Base-by-base conservation (phyloP, 2,113 vertebrate species). In the Elephantulus edwardii region DNA sequence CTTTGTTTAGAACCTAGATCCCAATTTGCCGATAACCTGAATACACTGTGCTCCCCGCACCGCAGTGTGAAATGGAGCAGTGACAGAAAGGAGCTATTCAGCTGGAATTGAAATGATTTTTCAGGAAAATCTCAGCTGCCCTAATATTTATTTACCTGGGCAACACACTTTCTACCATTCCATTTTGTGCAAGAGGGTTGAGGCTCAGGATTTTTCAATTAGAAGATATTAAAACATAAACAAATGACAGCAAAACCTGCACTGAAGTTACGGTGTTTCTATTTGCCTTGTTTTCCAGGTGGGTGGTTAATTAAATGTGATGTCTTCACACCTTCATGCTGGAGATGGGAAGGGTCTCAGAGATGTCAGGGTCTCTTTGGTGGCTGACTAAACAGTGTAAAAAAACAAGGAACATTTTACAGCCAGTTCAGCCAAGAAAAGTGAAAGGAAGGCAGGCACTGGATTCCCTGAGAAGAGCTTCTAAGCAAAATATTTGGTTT, bases 171-270 rank as follows among this genome's bases (percentile, higher is more conserved):
- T 96, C 95, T 94, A 35, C 86, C 91, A 91, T 86, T 93, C 92
- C 93, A 74, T 84, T 93, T 64, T 93, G 92, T 97, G 52, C 95
- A 76, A 95, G 86, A 96, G 92, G 2, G 0, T 91, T 90, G 85
- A 90, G 94, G 83, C 95, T 94, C 92, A 94, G 75, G 95, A 92
- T 92, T 97, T 97, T 96, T 97, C 95, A 96, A 92, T 96, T 95
- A 86, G 9, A 77, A 56, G 26, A 79, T 35, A 38, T 77, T 60
- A 79, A 74, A 80, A 40, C 12, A 30, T 52, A 80, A 77, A 30
- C 14, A 46, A 46, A 52, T 40, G 50, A 14, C 7, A 90, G 35
- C 7, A 86, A 95, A 96, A 26, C 28, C 90, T 76, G 87, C 77
- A 77, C 94, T 70, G 64, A 88, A 96, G 94, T 8, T 78, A 19